phyloP scores from a whole-genome alignment of 2,113 vertebrate genomes.

The Lepus timidus region DNA sequence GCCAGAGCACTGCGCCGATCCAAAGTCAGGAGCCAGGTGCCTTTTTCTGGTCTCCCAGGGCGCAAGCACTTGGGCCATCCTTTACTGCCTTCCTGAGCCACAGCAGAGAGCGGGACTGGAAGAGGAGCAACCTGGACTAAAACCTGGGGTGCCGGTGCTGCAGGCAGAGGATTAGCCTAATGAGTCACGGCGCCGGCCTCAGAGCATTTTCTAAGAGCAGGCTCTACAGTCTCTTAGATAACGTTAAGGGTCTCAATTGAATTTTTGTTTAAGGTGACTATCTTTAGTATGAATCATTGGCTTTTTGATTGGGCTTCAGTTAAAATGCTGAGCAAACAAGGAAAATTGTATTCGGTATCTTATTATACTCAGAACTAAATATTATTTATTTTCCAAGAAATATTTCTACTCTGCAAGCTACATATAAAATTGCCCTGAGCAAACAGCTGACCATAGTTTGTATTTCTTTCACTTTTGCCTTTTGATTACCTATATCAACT shows the following conservation, averaged over 20 bases:
- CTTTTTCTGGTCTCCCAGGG: too few species aligned
- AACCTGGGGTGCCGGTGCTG: too few species aligned
- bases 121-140: too few species aligned
- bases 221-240: background rate
- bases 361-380: background rate
- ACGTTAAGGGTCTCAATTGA: background rate
- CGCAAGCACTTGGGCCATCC: too few species aligned
- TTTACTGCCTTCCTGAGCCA: too few species aligned
- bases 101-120: too few species aligned
- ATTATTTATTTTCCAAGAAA: constrained; percentile 46
- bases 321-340: background rate
- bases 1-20: too few species aligned
- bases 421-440: background rate
- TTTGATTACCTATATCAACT: background rate
- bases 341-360: background rate
- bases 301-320: background rate
- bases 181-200: too few species aligned
- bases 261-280: background rate
- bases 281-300: background rate
- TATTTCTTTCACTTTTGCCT: background rate
- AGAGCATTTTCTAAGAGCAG: background rate
- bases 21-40: too few species aligned
- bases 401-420: background rate
- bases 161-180: too few species aligned
- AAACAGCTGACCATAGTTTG: background rate